A percentile compares a stretch with the other conserved stretches of the same genome.
Evolutionary conservation across 2,888 invertebrate species (phyloP).

Genomic region (Tricholauxania praeusta): DNA sequence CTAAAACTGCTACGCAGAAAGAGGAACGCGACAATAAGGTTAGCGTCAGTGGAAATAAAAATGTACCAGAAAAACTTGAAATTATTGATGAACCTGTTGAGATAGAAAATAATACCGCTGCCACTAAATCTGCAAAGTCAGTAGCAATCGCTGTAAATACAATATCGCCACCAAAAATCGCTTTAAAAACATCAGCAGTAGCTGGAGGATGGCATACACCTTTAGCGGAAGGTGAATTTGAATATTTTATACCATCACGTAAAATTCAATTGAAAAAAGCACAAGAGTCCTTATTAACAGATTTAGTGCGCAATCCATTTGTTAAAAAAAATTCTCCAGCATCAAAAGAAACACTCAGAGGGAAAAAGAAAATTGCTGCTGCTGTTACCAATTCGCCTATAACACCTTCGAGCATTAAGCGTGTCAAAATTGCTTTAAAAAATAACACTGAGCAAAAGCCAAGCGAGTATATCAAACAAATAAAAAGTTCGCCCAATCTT

Average conservation of each 20-base stretch:
- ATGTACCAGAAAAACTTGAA: not conserved
- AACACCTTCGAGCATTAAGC: slow-evolving; percentile 68
- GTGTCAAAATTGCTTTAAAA: slow-evolving; percentile 80
- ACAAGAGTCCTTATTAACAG: slow-evolving; percentile 48
- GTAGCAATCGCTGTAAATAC: not conserved
- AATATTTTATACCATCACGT: slow-evolving; percentile 62
- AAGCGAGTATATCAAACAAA: slow-evolving; percentile 78
- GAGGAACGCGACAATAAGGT: slow-evolving; percentile 15
- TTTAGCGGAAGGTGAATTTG: slow-evolving; percentile 67
- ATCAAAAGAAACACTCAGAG: slow-evolving; percentile 35
- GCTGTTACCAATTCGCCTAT: slow-evolving; percentile 36
- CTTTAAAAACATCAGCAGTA: not conserved
- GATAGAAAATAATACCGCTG: slow-evolving; percentile 22
- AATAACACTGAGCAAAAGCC: slow-evolving; percentile 80
- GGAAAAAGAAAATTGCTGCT: slow-evolving; percentile 37
- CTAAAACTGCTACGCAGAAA: slow-evolving; percentile 8
- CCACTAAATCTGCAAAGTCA: not conserved
- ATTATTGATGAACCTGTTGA: slow-evolving; percentile 5
- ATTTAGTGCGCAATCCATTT: slow-evolving; percentile 51
- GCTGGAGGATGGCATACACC: slow-evolving; percentile 67
- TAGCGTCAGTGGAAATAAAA: not conserved
- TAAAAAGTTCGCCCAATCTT: slow-evolving; percentile 78
- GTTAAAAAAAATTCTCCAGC: slow-evolving; percentile 53
- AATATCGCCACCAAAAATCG: slow-evolving; percentile 1
- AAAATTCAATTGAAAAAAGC: slow-evolving; percentile 59